These are phyloP conservation scores for Hydriomena furcata DNA, from an alignment of 2,888 invertebrate genomes.

Conservation along the genomic window DNA sequence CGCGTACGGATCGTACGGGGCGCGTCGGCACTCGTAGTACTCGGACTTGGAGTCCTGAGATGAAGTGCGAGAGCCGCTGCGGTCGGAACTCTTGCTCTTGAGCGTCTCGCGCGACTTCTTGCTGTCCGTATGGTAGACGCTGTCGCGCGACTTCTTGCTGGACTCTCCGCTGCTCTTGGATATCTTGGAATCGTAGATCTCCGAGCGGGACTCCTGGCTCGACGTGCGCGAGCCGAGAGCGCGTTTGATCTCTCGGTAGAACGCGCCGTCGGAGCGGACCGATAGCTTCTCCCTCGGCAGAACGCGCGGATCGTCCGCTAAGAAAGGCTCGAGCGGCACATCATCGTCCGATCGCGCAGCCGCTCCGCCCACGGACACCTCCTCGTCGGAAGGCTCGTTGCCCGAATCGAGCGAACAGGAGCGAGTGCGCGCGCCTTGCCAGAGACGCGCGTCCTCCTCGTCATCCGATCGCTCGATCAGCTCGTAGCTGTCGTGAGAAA, in stretches of 20 bases:
- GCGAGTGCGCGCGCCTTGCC: constrained; percentile 75
- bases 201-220: constrained; percentile 88
- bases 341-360: constrained; percentile 87
- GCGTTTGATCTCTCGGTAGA: constrained; percentile 87
- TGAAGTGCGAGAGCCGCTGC: constrained; percentile 85
- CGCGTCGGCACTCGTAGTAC: constrained; percentile 86
- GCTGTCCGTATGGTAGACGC: constrained; percentile 86
- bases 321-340: constrained; percentile 89
- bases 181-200: constrained; percentile 86
- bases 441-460: constrained; percentile 73
- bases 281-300: constrained; percentile 88
- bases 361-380: constrained; percentile 78
- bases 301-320: constrained; percentile 90
- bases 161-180: constrained; percentile 86
- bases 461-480: constrained; percentile 90
- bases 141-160: constrained; percentile 86
- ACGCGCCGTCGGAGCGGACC: constrained; percentile 88
- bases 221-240: constrained; percentile 86
- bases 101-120: constrained; percentile 86
- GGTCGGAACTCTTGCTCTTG: constrained; percentile 85
- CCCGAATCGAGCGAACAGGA: constrained; percentile 91
- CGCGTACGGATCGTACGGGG: constrained; percentile 60
- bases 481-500: constrained; percentile 95
- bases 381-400: constrained; percentile 89
- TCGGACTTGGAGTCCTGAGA: constrained; percentile 89